These are phyloP conservation scores for Trachymyrmex cornetzi DNA, from an alignment of 1,140 invertebrate species.

Conservation along the genomic window DNA sequence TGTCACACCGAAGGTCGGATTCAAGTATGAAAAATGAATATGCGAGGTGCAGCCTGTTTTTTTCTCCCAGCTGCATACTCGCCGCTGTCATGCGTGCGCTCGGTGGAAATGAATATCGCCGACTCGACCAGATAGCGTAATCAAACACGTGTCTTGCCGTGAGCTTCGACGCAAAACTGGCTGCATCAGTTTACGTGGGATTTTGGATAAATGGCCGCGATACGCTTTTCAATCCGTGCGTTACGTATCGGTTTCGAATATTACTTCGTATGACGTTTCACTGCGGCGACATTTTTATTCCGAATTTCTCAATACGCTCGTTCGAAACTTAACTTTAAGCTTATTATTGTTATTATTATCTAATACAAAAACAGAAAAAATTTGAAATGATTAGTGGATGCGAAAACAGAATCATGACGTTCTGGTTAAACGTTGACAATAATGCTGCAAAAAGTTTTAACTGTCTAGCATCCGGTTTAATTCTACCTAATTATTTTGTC, in stretches of 20 bases:
- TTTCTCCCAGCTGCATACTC: background rate
- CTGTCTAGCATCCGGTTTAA: too few relatives aligned
- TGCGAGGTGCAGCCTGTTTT: background rate
- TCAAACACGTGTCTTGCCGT: slow-evolving; percentile 34
- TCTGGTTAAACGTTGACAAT: too few relatives aligned
- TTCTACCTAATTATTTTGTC: too few relatives aligned
- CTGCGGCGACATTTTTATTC: background rate
- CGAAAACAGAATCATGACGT: too few relatives aligned
- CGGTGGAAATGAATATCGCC: slow-evolving; percentile 21
- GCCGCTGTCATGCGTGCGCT: slow-evolving; percentile 3
- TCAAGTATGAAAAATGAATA: slow-evolving; percentile 47
- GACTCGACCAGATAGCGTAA: slow-evolving; percentile 40
- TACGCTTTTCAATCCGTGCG: slow-evolving; percentile 5
- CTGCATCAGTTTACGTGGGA: slow-evolving; percentile 2
- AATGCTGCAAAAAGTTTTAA: too few relatives aligned
- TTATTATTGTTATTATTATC: too few relatives aligned
- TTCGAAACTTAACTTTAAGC: background rate
- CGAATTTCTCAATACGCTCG: background rate
- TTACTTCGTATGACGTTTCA: background rate
- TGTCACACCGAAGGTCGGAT: slow-evolving; percentile 25
- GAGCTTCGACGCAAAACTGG: slow-evolving; percentile 1
- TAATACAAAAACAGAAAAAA: too few relatives aligned
- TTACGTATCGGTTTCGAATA: background rate
- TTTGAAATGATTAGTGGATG: too few relatives aligned
- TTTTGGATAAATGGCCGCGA: slow-evolving; percentile 8